These are phyloP conservation scores for Ascaphus truei DNA, from an alignment of 2,113 vertebrate species.

Conservation along the genomic window DNA sequence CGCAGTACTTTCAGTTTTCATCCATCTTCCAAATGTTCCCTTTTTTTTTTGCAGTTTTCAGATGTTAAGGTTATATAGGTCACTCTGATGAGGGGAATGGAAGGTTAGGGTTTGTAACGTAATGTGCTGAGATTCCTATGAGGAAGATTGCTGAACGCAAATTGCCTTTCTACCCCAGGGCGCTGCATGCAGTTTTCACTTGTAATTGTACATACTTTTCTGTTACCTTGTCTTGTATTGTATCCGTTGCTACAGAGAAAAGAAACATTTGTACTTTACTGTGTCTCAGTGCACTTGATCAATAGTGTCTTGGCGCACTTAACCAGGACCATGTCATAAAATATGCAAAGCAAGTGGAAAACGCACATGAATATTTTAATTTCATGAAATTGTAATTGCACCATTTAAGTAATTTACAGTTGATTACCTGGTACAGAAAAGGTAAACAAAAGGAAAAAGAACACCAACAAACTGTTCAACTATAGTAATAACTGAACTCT, in stretches of 20 bases:
- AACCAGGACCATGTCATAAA: slow-evolving; percentile 4
- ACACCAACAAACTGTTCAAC: slow-evolving; percentile 11
- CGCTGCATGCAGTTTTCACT: slow-evolving; percentile 1
- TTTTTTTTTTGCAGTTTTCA: slow-evolving; percentile 8
- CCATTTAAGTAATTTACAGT: slow-evolving; percentile 32
- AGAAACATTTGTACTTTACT: neutral
- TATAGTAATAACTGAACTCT: slow-evolving; percentile 10
- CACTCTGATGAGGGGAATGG: slow-evolving; percentile 11
- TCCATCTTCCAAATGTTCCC: slow-evolving; percentile 2
- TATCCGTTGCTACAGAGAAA: neutral
- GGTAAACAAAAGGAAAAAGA: slow-evolving; percentile 16
- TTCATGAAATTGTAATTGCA: slow-evolving; percentile 30
- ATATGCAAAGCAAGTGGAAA: slow-evolving; percentile 15
- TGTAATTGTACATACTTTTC: slow-evolving; percentile 23
- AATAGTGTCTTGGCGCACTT: slow-evolving; percentile 1
- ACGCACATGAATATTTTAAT: slow-evolving; percentile 18
- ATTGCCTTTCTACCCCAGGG: slow-evolving; percentile 26
- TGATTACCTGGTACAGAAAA: slow-evolving; percentile 28
- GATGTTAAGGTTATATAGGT: slow-evolving; percentile 31
- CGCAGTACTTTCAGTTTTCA: neutral
- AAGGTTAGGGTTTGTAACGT: slow-evolving; percentile 25
- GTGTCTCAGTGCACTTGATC: neutral
- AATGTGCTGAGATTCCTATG: slow-evolving; percentile 22
- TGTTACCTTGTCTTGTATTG: neutral
- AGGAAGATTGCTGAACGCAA: slow-evolving; percentile 26